Base-by-base conservation (phyloP, 2,797 vertebrate genomes). In the Florisuga fusca region DNA sequence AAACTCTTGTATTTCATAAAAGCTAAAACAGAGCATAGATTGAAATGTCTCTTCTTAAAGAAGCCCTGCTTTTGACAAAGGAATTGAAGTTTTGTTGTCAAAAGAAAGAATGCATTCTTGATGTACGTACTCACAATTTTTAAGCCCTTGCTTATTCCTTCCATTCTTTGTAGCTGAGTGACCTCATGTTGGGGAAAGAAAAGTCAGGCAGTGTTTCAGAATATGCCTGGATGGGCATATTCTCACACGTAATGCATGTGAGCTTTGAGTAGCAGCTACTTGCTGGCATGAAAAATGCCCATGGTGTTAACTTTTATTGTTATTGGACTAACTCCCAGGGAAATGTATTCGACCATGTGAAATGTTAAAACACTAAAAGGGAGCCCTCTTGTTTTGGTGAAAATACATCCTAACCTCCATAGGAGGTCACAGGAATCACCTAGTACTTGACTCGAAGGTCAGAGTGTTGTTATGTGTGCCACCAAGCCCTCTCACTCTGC, bases 211-310 rank as follows among this genome's bases (percentile, higher is more conserved):
- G 59, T 91, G 91, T 94, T 85, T 94, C 83, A 79, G 77, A 90
- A 55, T 90, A 50, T 94, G 90, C 79, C 53, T 75, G 58, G 64
- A 83, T 96, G 74, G 89, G 90, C 73, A 41, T 41, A 41, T 41
- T 41, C 38, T 41, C 38, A 41, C 13, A 41, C 94, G 72, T 82
- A 92, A 83, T 84, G 46, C 58, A 3, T 93, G 71, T 96, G 91
- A 95, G 69, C 90, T 95, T 95, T 95, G 94, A 51, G 85, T 91
- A 93, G 48, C 79, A 94, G 64, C 72, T 94, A 21, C 95, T 96
- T 93, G 84, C 55, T 97, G 58, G 78, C 66, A 72, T 93, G 66
- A 79, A 78, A 93, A 94, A 94, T 51, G 0, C 2, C 26, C 25
- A 9, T 53, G 33, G 63, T 85, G 38, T 94, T 92, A 83, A 78